Evolutionary conservation across 1,140 invertebrate genomes (phyloP).

Genomic region (Drosophila equinoxialis): DNA sequence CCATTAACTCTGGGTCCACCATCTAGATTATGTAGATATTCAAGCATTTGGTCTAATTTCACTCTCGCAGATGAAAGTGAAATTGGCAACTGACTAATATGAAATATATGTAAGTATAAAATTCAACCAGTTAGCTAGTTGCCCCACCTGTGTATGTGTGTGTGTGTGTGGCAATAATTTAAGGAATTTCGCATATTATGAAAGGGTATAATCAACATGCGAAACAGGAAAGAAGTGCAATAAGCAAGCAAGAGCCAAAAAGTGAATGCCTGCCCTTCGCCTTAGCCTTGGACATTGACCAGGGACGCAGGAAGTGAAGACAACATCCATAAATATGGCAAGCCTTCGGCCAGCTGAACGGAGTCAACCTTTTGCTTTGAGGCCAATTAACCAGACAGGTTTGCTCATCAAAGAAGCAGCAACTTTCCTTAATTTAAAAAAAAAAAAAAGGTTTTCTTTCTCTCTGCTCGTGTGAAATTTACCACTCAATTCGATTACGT

Average conservation of each 20-base stretch:
- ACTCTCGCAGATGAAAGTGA: conserved; percentile 61
- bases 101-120: conserved; percentile 31
- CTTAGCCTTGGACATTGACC: conserved; percentile 56
- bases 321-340: neutral
- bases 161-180: neutral
- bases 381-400: conserved; percentile 51
- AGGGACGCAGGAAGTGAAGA: conserved; percentile 66
- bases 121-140: conserved; percentile 20
- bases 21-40: conserved; percentile 51
- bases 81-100: conserved; percentile 63
- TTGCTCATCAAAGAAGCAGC: conserved; percentile 31
- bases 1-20: conserved; percentile 53
- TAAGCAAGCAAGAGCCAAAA: conserved; percentile 30
- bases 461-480: conserved; percentile 47
- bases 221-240: conserved; percentile 24
- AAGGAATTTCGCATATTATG: conserved; percentile 41
- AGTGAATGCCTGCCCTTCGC: conserved; percentile 69
- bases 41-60: conserved; percentile 39
- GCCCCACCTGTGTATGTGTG: too few relatives aligned
- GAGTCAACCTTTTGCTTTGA: conserved; percentile 29
- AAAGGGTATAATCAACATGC: conserved; percentile 21
- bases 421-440: conserved; percentile 63
- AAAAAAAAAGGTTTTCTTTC: conserved; percentile 28
- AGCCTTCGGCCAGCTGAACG: neutral
- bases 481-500: conserved; percentile 33